Evolutionary conservation across 64 coral and sea anemone species (phyloP).

Genomic region (Catalaphyllia jardinei): DNA sequence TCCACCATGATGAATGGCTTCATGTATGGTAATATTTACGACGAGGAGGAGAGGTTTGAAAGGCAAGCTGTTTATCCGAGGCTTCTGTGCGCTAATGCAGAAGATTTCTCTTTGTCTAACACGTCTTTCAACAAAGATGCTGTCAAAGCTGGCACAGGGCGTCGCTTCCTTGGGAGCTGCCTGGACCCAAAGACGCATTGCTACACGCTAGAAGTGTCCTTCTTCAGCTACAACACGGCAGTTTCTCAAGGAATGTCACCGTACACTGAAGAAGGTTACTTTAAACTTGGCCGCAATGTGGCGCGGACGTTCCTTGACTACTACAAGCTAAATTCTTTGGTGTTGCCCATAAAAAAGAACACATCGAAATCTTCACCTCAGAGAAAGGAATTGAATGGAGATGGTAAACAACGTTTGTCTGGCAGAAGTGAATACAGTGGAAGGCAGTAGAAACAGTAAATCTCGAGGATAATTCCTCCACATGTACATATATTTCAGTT

Average conservation of each 20-base stretch:
- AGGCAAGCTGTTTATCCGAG: slow-evolving; percentile 90
- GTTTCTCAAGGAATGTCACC: slow-evolving; percentile 74
- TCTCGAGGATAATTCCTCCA: no score
- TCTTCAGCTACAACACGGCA: slow-evolving; percentile 89
- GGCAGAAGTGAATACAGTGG: slow-evolving; percentile 9
- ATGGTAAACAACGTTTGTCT: neutral
- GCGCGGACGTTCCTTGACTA: slow-evolving; percentile 94
- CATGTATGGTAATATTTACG: slow-evolving; percentile 98
- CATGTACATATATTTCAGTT: no score
- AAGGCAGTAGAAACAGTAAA: neutral
- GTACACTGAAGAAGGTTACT: slow-evolving; percentile 95
- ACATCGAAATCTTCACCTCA: slow-evolving; percentile 39
- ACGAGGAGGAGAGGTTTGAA: slow-evolving; percentile 96
- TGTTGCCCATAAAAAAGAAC: slow-evolving; percentile 54
- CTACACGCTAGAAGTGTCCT: slow-evolving; percentile 96
- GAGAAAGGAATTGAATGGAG: slow-evolving; percentile 37
- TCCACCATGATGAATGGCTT: slow-evolving; percentile 98
- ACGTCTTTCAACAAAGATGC: slow-evolving; percentile 98
- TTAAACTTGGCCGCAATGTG: slow-evolving; percentile 91
- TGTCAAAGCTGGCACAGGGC: slow-evolving; percentile 93
- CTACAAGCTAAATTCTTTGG: slow-evolving; percentile 89
- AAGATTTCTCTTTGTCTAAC: slow-evolving; percentile 97
- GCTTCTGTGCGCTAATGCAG: slow-evolving; percentile 94
- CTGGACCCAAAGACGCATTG: slow-evolving; percentile 90
- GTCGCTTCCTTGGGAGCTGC: slow-evolving; percentile 89